These are phyloP conservation scores for Protophormia terraenovae DNA, from an alignment of 2,888 invertebrate genomes.

Conservation along the genomic window DNA sequence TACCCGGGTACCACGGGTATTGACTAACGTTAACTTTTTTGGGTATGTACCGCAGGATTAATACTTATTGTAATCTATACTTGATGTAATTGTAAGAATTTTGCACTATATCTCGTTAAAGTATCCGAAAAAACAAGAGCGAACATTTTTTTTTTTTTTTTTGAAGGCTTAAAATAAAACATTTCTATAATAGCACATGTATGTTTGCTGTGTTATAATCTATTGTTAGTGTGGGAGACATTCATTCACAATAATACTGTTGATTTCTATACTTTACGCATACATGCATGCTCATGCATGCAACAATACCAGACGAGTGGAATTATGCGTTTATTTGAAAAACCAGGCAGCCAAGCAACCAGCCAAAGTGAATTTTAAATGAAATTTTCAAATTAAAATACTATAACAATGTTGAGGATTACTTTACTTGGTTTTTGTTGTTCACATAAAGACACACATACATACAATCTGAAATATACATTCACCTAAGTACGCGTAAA, in stretches of 20 bases:
- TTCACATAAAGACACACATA: neutral
- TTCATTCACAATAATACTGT: neutral
- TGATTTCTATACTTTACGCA: slow-evolving; percentile 33
- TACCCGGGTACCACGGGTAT: too few relatives aligned
- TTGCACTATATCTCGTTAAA: too few relatives aligned
- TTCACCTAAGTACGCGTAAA: neutral
- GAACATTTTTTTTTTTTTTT: too few relatives aligned
- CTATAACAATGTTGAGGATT: slow-evolving; percentile 41
- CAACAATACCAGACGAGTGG: slow-evolving; percentile 34
- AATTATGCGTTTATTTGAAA: slow-evolving; percentile 50
- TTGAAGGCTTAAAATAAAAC: too few relatives aligned
- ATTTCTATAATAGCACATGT: too few relatives aligned
- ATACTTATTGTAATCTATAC: too few relatives aligned
- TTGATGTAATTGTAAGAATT: too few relatives aligned
- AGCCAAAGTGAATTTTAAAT: slow-evolving; percentile 64
- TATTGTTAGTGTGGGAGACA: neutral
- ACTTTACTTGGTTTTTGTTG: neutral
- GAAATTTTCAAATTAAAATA: slow-evolving; percentile 60
- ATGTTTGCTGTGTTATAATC: neutral
- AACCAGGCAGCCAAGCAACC: slow-evolving; percentile 38
- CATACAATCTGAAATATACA: neutral
- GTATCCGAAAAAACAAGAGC: too few relatives aligned
- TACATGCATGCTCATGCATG: slow-evolving; percentile 50
- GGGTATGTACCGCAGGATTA: too few relatives aligned
- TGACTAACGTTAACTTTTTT: too few relatives aligned